Evolutionary conservation across 2,888 invertebrate genomes (phyloP).

Genomic region (Epinotia nisella): DNA sequence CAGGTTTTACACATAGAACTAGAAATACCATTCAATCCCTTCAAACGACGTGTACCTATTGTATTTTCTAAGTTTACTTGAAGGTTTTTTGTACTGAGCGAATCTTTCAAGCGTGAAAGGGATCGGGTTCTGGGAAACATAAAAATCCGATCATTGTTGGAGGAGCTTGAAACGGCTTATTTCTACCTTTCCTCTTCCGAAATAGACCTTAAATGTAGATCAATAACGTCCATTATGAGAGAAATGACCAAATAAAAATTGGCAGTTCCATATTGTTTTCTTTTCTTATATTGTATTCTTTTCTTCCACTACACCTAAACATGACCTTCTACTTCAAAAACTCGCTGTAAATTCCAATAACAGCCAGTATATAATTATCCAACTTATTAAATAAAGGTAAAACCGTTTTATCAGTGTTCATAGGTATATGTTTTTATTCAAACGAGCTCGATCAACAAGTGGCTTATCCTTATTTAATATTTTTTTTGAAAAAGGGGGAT

Average conservation of each 20-base stretch:
- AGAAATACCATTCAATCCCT: background rate
- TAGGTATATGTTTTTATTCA: constrained; percentile 37
- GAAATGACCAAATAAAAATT: too few relatives aligned
- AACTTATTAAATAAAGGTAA: background rate
- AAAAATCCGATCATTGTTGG: background rate
- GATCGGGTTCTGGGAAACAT: background rate
- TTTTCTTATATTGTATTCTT: too few relatives aligned
- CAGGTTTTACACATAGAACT: background rate
- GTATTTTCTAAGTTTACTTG: background rate
- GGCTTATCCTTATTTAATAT: too few relatives aligned
- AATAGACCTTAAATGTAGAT: background rate
- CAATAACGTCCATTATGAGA: background rate
- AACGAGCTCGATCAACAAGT: constrained; percentile 59
- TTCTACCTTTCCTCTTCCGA: background rate
- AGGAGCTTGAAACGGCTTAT: background rate
- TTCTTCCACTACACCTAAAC: too few relatives aligned
- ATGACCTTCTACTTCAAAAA: too few relatives aligned
- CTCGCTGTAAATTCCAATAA: too few relatives aligned
- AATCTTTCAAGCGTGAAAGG: background rate
- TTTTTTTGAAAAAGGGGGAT: too few relatives aligned
- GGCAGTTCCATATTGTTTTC: too few relatives aligned
- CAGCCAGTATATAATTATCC: background rate
- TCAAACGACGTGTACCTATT: background rate
- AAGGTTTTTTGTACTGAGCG: background rate
- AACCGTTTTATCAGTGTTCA: background rate